phyloP scores from a whole-genome alignment of 1,140 invertebrate genomes.

The Colletes gigas region DNA sequence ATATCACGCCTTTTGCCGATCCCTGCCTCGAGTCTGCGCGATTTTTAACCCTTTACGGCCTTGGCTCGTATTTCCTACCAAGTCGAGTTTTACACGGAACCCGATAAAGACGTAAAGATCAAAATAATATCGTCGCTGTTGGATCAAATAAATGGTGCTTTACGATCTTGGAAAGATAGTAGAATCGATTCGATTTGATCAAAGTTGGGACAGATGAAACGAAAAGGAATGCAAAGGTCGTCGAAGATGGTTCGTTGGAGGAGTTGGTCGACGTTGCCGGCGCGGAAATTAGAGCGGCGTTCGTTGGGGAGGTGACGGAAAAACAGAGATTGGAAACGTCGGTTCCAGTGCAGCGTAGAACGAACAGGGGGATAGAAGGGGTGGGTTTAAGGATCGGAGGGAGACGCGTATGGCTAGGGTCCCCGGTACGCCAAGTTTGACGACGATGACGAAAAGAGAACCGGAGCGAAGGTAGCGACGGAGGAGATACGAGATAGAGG shows the following conservation, averaged over 20 bases:
- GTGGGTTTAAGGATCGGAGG: constrained; percentile 14
- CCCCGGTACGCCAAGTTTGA: constrained; percentile 50
- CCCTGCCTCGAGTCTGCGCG: neutral
- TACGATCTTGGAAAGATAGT: too few species aligned
- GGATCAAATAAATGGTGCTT: too few species aligned
- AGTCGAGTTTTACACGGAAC: too few species aligned
- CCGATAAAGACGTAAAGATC: too few species aligned
- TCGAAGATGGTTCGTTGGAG: too few species aligned
- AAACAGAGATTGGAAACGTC: constrained; percentile 65
- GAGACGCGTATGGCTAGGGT: constrained; percentile 9
- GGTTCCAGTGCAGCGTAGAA: constrained; percentile 30
- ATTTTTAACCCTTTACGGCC: neutral
- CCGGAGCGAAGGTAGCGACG: constrained; percentile 40
- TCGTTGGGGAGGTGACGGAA: constrained; percentile 42
- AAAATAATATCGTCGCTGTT: too few species aligned
- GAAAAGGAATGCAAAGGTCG: too few species aligned
- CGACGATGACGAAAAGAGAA: constrained; percentile 48
- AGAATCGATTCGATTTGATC: too few species aligned
- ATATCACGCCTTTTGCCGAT: constrained; percentile 61
- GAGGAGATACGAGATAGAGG: constrained; percentile 34
- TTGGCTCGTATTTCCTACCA: too few species aligned
- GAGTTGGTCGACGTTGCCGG: too few species aligned
- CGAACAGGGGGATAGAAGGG: neutral
- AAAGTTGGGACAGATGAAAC: too few species aligned
- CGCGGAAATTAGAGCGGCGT: too few species aligned